Percentiles rank a stretch among this genome's conserved stretches.
Conservation (phyloP, 53 echinoderm and acorn worm genomes). For the Holothuria leucospilota region DNA sequence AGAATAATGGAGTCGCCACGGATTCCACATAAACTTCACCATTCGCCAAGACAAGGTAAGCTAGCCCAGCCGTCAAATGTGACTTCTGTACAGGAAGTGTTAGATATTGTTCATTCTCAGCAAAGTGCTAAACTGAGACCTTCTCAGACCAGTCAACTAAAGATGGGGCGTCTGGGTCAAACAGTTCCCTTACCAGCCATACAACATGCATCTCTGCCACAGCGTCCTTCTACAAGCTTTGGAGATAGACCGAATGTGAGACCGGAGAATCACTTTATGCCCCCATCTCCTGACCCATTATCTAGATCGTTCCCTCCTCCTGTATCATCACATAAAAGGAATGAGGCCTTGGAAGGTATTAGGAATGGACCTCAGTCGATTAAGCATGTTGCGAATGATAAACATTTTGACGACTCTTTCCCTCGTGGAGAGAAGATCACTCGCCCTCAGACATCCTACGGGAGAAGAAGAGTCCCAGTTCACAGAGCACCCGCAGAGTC, state of each 20-base stretch:
- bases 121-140: background rate
- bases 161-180: conserved; percentile 36
- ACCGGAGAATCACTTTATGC: background rate
- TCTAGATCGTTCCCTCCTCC: conserved; percentile 36
- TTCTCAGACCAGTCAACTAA: background rate
- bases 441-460: conserved; percentile 37
- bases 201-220: background rate
- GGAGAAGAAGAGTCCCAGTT: conserved; percentile 9
- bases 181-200: conserved; percentile 38
- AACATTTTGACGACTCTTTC: background rate
- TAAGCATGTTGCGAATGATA: background rate
- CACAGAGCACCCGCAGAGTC: background rate
- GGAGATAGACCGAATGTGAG: background rate
- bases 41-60: background rate
- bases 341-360: background rate
- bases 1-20: conserved; percentile 16
- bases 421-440: background rate
- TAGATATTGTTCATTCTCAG: conserved; percentile 41
- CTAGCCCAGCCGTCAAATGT: background rate
- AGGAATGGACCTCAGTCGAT: background rate
- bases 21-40: background rate
- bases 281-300: background rate
- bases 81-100: conserved; percentile 31
- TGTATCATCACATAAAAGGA: background rate
- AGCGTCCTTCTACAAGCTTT: conserved; percentile 28